Base-by-base conservation (phyloP, 2,113 vertebrate genomes). In the Odobenus rosmarus region DNA sequence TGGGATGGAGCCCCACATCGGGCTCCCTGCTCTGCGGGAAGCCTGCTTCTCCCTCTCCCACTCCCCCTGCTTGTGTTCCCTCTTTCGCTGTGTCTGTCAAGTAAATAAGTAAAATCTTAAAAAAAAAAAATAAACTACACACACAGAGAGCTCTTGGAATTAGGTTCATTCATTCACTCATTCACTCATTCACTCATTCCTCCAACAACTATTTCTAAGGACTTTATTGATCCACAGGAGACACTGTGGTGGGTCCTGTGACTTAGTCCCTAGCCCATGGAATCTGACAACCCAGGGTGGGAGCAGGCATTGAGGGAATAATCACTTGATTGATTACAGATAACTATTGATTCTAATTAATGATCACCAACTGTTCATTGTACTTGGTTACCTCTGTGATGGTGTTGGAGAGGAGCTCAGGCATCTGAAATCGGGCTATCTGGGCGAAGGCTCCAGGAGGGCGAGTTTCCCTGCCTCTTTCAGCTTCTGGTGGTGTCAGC, bases 401-500 rank as follows among this genome's bases (percentile, higher is more conserved):
- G 23, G 12, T 7, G 5, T 49, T 33, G 51, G 72, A 55, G 59
- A 83, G 23, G 42, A 3, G 39, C 5, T 76, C 51, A 19, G 18
- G 21, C 36, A 46, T 31, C 62, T 62, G 33, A 10, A 46, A 21
- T 24, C 16, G 8, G 69, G 28, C 26, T 77, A 31, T 33, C 62
- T 3, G 2, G 31, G 14, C 6, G 14, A 24, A 53, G 21, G 7
- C 18, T 39, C 69, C 4, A 4, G 31, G 62, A 6, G 12, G 26
- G 28, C 0, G 4, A 51, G 0, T 15, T 1, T 39, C 69, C 16
- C 46, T 1, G 3, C 21, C 46, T 31, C 36, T 21, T 5, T 42
- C 0, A 4, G 69, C 42, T 16, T 4, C 21, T 28, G 13, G 16
- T 28, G 28, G 51, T 21, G 3, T 5, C 21, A 12, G 39, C 61